Percentiles rank a stretch among this genome's conserved stretches.
Conservation (phyloP, 2,888 invertebrate species). For the Chesias legatella region DNA sequence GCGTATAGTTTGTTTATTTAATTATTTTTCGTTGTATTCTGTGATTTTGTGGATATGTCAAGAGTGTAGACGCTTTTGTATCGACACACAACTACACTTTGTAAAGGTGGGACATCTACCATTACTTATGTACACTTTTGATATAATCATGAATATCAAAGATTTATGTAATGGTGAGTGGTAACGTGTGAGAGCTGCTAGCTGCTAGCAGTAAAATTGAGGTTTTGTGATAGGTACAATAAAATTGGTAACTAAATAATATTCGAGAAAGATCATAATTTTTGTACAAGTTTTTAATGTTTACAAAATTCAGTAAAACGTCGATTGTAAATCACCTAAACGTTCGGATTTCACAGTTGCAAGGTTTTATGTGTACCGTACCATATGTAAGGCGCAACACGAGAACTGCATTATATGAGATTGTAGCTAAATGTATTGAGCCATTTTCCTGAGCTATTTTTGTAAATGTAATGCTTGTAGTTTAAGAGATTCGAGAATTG, state of each 20-base stretch:
- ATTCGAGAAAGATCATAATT: conserved; percentile 61
- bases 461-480: conserved; percentile 70
- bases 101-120: conserved; percentile 39
- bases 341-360: conserved; percentile 40
- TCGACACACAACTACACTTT: conserved; percentile 39
- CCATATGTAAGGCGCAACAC: conserved; percentile 50
- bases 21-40: conserved; percentile 56
- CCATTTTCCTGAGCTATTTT: conserved; percentile 74
- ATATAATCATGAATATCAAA: conserved; percentile 50
- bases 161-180: conserved; percentile 52
- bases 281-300: conserved; percentile 68
- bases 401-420: conserved; percentile 64
- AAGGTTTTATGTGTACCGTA: conserved; percentile 31
- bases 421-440: conserved; percentile 66
- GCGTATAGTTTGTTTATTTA: conserved; percentile 52
- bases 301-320: conserved; percentile 32
- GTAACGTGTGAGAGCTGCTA: conserved; percentile 69
- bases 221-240: conserved; percentile 77
- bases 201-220: conserved; percentile 76
- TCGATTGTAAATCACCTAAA: conserved; percentile 39
- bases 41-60: conserved; percentile 46
- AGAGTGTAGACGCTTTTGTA: conserved; percentile 38
- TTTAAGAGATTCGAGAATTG: conserved; percentile 18
- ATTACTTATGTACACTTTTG: conserved; percentile 39
- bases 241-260: conserved; percentile 69